phyloP scores from a whole-genome alignment of 2,888 invertebrate genomes.

The Catocala sponsa region DNA sequence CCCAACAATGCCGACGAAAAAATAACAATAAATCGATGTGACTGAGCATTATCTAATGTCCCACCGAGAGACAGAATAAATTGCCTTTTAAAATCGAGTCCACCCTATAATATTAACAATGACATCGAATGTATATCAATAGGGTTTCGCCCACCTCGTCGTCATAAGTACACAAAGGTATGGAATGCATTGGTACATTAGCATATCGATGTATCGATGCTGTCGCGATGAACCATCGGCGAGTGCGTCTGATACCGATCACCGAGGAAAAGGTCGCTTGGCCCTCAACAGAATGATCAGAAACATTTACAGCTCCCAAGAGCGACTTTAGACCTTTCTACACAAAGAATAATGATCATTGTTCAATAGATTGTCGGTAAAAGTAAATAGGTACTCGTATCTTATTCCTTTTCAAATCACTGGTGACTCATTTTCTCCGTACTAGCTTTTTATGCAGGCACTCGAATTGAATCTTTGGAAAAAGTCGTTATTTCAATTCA shows the following conservation, averaged over 20 bases:
- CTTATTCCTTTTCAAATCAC: conserved; percentile 78
- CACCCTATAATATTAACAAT: conserved; percentile 81
- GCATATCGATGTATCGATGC: conserved; percentile 81
- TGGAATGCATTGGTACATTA: conserved; percentile 78
- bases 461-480: conserved; percentile 54
- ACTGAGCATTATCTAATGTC: conserved; percentile 77
- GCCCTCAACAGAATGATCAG: conserved; percentile 66
- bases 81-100: conserved; percentile 81
- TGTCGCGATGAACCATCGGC: conserved; percentile 79
- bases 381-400: conserved; percentile 54
- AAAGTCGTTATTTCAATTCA: conserved; percentile 54
- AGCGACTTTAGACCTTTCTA: conserved; percentile 55
- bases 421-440: conserved; percentile 77
- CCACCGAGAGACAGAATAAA: conserved; percentile 77
- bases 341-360: conserved; percentile 38
- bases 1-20: conserved; percentile 49
- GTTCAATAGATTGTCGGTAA: conserved; percentile 25
- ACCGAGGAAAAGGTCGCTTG: conserved; percentile 75
- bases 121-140: conserved; percentile 82
- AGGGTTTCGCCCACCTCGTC: conserved; percentile 86
- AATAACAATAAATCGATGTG: conserved; percentile 61
- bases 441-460: conserved; percentile 69
- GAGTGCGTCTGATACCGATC: conserved; percentile 78
- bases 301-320: conserved; percentile 39
- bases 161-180: conserved; percentile 82